phyloP scores from a whole-genome alignment of 2,113 vertebrate species.

The Circaetus gallicus region DNA sequence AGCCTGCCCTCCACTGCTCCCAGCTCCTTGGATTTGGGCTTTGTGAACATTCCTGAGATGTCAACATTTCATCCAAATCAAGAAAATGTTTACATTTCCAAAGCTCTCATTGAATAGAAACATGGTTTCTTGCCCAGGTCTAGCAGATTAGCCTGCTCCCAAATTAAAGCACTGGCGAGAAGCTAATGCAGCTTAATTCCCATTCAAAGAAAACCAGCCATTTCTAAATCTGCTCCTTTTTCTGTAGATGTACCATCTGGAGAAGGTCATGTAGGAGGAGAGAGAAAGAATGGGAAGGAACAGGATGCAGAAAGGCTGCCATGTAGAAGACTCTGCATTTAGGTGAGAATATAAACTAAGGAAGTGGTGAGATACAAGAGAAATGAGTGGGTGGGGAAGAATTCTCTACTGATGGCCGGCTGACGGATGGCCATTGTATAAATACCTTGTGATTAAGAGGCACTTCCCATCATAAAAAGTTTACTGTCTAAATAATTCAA shows the following conservation, averaged over 20 bases:
- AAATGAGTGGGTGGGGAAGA: not conserved
- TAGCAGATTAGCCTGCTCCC: not conserved
- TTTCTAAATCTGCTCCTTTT: not conserved
- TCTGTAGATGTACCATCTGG: not conserved
- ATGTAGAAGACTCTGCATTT: not conserved
- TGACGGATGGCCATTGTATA: not conserved
- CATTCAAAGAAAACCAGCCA: not conserved
- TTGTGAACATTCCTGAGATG: not conserved
- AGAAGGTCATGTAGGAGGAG: not conserved
- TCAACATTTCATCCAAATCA: not conserved
- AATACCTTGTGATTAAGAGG: not conserved
- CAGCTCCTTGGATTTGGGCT: not conserved
- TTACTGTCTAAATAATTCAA: constrained; percentile 14
- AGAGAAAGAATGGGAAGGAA: not conserved
- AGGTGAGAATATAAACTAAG: not conserved
- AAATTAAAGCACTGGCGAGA: not conserved
- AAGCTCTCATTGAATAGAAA: not conserved
- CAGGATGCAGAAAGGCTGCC: not conserved
- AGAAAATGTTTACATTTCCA: constrained; percentile 16
- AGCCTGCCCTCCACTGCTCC: not conserved
- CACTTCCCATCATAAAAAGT: not conserved
- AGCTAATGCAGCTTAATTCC: constrained; percentile 8
- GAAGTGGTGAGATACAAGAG: not conserved
- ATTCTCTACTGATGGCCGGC: not conserved
- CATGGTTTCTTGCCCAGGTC: constrained; percentile 2